phyloP scores from a whole-genome alignment of 2,113 vertebrate species.

The Odontesthes bonariensis region DNA sequence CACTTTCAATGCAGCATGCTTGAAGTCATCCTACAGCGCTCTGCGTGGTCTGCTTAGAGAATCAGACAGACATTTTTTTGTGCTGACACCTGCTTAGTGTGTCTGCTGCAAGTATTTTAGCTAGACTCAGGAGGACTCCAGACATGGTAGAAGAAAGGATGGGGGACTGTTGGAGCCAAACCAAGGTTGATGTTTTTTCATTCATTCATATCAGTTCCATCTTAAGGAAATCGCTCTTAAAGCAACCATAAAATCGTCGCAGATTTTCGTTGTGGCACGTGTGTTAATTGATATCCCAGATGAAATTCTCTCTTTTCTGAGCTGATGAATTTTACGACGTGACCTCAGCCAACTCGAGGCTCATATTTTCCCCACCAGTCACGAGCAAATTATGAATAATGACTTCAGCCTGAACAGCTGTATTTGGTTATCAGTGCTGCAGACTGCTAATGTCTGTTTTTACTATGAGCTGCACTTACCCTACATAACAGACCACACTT shows the following conservation, averaged over 20 bases:
- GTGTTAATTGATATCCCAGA: slow-evolving; percentile 9
- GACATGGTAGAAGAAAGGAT: slow-evolving; percentile 82
- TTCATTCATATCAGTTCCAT: background rate
- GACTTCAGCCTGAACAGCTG: slow-evolving; percentile 59
- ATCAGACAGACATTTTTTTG: background rate
- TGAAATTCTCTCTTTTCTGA: slow-evolving; percentile 31
- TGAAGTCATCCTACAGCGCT: background rate
- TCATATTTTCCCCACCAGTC: slow-evolving; percentile 57
- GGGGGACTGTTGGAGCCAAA: slow-evolving; percentile 81
- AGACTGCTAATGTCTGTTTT: slow-evolving; percentile 27
- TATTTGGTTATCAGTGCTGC: slow-evolving; percentile 57
- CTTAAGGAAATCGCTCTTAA: background rate
- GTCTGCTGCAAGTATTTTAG: background rate
- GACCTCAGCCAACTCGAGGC: slow-evolving; percentile 49
- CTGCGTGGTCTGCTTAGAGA: background rate
- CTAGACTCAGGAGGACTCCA: slow-evolving; percentile 19
- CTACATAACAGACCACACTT: slow-evolving; percentile 6
- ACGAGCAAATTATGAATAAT: slow-evolving; percentile 43
- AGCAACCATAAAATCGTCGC: background rate
- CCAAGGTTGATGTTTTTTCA: slow-evolving; percentile 65
- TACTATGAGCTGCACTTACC: slow-evolving; percentile 13
- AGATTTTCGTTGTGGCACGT: background rate
- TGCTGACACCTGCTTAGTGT: background rate
- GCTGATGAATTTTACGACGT: slow-evolving; percentile 25
- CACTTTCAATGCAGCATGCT: slow-evolving; percentile 27